Base-by-base conservation (phyloP, 2,888 invertebrate genomes). In the Parthenolecanium corni region DNA sequence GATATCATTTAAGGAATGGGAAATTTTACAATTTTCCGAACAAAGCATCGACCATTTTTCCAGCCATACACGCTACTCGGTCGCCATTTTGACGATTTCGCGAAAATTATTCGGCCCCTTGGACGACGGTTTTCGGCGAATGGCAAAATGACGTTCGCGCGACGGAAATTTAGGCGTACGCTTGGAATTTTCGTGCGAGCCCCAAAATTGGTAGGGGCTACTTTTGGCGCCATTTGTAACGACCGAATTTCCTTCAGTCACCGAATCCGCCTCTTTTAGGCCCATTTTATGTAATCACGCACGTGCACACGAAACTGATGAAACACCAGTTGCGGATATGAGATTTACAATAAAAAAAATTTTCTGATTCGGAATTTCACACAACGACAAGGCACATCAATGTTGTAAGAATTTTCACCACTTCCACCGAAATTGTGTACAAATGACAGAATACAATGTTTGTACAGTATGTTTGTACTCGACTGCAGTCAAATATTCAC, bases 101-200 rank as follows among this genome's bases (percentile, higher is more conserved):
- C 4, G 4, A 31, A 6, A 31, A 31, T 31, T 31, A 31, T 31
- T 31, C 31, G 4, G 31, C 31, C 4, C 9, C 31, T 31, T 31
- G 31, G 31, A 31, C 31, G 31, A 31, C 31, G 42, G 38, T 40
- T 21, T 61, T 21, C 61, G 16, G 1, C 61, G 25, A n/a, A 61
- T 61, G n/a, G 61, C 61, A 20, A 20, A 49, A 46, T 61, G 36
- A 20, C 61, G 42, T 51, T 61, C 61, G 9, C 61, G 16, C n/a
- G 61, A 61, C n/a, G 61, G 61, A 51, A 61, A 61, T 61, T 51
- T 49, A 9, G 61, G 61, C 20, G 61, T 61, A 21, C 42, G 38
- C 16, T 51, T 49, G 21, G 31, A 18, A 61, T 49, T 31, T 6
- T 51, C 25, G 12, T 47, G 18, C 49, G 18, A 46, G 18, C 36